Conservation (phyloP, 2,888 invertebrate genomes). For the Phyto melanocephala region DNA sequence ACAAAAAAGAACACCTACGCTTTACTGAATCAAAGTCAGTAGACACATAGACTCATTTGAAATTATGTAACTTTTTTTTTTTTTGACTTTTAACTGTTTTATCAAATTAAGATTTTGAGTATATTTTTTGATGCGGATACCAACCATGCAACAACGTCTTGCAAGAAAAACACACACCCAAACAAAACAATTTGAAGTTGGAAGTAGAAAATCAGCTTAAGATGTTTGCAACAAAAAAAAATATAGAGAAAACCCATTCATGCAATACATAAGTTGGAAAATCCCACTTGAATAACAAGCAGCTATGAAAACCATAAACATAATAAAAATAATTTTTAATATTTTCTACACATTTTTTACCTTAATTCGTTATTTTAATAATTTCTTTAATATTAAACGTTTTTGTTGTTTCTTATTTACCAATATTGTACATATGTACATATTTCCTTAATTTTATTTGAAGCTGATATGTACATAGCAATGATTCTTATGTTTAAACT, state of each 20-base stretch:
- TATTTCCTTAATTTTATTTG: conserved; percentile 32
- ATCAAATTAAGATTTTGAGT: conserved; percentile 35
- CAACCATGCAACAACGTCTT: neutral
- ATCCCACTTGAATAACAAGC: conserved; percentile 51
- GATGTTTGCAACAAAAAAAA: conserved; percentile 1
- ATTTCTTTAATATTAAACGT: neutral
- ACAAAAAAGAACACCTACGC: conserved; percentile 39
- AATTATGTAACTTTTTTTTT: conserved; percentile 27
- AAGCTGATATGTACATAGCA: neutral
- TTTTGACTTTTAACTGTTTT: neutral
- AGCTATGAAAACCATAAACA: conserved; percentile 1
- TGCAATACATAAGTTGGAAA: conserved; percentile 48
- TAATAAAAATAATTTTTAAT: neutral
- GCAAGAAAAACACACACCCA: neutral
- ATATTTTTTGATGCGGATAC: conserved; percentile 50
- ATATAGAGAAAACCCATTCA: conserved; percentile 45
- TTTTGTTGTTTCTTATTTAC: conserved; percentile 3
- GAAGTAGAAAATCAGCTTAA: conserved; percentile 4
- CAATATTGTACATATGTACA: too few species aligned
- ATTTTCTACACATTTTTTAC: conserved; percentile 3
- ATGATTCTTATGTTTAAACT: neutral
- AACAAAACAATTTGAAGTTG: neutral
- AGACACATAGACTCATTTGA: neutral
- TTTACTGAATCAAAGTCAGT: neutral
- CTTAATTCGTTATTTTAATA: conserved; percentile 16